These are phyloP conservation scores for Polyommatus icarus DNA, from an alignment of 2,888 invertebrate species.

Conservation along the genomic window DNA sequence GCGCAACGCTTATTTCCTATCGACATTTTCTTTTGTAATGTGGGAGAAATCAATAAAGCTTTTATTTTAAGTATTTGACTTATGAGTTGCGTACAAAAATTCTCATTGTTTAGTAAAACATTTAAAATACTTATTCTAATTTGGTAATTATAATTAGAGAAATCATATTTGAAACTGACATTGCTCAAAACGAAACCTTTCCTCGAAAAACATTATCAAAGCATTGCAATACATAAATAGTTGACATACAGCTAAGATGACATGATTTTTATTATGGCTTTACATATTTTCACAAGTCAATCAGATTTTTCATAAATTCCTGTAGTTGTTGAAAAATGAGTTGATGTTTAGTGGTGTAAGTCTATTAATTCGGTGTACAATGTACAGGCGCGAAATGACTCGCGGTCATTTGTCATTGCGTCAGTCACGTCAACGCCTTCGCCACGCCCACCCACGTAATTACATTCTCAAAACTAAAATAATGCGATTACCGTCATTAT, in stretches of 20 bases:
- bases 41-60: too few species aligned
- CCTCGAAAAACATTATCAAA: too few species aligned
- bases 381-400: slow-evolving; percentile 46
- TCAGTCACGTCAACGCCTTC: slow-evolving; percentile 63
- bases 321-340: slow-evolving; percentile 19
- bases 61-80: too few species aligned
- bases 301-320: not conserved
- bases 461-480: slow-evolving; percentile 44
- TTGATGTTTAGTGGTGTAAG: not conserved
- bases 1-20: not conserved
- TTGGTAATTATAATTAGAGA: too few species aligned
- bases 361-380: slow-evolving; percentile 9
- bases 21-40: too few species aligned
- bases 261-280: too few species aligned
- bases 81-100: too few species aligned
- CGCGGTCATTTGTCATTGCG: slow-evolving; percentile 68
- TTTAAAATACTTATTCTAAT: too few species aligned
- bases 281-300: not conserved
- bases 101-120: too few species aligned
- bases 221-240: not conserved
- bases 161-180: too few species aligned
- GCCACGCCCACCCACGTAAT: slow-evolving; percentile 67
- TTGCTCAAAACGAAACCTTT: too few species aligned
- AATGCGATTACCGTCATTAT: slow-evolving; percentile 6
- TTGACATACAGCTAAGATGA: not conserved